phyloP scores from a whole-genome alignment of 2,113 vertebrate genomes.

The Amblyopsis rosae region DNA sequence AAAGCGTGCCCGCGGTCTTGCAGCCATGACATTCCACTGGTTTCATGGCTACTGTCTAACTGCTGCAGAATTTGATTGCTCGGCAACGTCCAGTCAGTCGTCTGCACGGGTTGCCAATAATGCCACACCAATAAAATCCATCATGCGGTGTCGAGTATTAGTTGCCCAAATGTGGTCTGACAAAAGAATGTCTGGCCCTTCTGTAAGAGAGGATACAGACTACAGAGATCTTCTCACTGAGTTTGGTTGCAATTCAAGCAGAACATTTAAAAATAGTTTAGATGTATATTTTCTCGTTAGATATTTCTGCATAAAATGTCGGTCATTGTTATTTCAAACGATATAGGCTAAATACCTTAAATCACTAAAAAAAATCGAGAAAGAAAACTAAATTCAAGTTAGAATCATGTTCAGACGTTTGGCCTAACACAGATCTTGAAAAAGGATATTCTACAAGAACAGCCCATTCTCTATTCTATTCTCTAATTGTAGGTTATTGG shows the following conservation, averaged over 20 bases:
- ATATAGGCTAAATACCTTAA: neutral
- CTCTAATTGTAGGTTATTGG: too few species aligned
- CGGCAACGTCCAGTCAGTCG: slow-evolving; percentile 21
- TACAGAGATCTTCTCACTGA: slow-evolving; percentile 25
- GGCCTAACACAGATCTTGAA: too few species aligned
- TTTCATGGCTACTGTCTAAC: slow-evolving; percentile 20
- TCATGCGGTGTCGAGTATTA: slow-evolving; percentile 24
- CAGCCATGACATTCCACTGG: slow-evolving; percentile 13
- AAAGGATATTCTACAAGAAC: too few species aligned
- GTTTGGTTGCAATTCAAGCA: neutral
- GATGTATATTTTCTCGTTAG: too few species aligned
- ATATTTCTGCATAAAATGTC: too few species aligned
- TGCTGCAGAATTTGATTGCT: slow-evolving; percentile 12
- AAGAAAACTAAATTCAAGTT: too few species aligned
- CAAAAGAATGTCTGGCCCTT: slow-evolving; percentile 29
- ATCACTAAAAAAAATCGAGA: too few species aligned
- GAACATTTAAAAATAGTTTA: too few species aligned
- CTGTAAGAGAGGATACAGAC: slow-evolving; percentile 31
- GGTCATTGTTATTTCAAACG: slow-evolving; percentile 1
- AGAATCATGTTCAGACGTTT: too few species aligned
- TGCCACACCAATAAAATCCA: slow-evolving; percentile 34
- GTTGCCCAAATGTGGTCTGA: slow-evolving; percentile 40
- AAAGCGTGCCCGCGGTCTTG: neutral
- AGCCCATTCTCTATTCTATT: too few species aligned
- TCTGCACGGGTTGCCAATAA: neutral